These are phyloP conservation scores for Excalfactoria chinensis DNA, from an alignment of 2,113 vertebrate genomes.

Conservation along the genomic window DNA sequence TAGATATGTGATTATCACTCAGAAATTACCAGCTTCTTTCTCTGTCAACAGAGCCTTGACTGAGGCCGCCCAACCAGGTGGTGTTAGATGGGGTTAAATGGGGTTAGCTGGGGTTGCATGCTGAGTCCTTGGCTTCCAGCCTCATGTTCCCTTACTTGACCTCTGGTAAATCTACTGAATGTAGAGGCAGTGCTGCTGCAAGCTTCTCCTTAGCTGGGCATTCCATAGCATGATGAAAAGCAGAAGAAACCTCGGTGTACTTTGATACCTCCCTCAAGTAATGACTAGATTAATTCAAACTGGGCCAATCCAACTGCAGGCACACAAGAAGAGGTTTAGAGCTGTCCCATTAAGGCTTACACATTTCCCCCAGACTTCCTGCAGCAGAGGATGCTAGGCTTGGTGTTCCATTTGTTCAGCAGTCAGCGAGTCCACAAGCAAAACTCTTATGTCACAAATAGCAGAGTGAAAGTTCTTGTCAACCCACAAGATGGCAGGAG, in stretches of 20 bases:
- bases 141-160: too few relatives aligned
- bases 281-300: neutral
- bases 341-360: neutral
- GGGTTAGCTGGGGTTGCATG: too few relatives aligned
- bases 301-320: neutral
- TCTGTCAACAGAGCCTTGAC: too few relatives aligned
- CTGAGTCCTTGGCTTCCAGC: too few relatives aligned
- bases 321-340: neutral
- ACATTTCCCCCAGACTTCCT: neutral
- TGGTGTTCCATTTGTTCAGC: accelerated
- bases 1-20: too few relatives aligned
- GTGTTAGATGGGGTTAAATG: too few relatives aligned
- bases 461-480: neutral
- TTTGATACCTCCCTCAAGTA: neutral
- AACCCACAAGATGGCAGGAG: slow-evolving; percentile 65
- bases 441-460: too few relatives aligned
- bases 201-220: neutral
- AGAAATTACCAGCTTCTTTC: too few relatives aligned
- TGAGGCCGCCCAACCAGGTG: too few relatives aligned
- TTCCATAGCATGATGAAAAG: neutral
- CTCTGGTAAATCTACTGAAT: neutral
- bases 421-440: too few relatives aligned
- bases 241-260: neutral
- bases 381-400: neutral
- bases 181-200: neutral